These are phyloP conservation scores for Tychaedon coryphoeus DNA, from an alignment of 2,113 vertebrate species.

Conservation along the genomic window DNA sequence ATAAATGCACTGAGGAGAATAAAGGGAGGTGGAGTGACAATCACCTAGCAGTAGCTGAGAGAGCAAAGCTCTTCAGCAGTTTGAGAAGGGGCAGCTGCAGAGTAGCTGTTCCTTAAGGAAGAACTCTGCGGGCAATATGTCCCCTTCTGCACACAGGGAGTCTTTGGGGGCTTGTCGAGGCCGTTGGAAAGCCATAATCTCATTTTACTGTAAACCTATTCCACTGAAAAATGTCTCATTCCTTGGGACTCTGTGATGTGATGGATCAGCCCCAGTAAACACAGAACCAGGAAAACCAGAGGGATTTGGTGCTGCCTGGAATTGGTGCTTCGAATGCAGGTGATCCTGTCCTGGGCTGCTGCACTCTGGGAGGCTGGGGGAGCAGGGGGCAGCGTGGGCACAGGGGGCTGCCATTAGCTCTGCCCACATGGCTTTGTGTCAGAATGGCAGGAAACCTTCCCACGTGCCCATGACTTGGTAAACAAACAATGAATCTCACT, in stretches of 20 bases:
- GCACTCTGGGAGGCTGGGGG: background rate
- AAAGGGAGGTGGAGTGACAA: background rate
- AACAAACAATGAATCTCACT: background rate
- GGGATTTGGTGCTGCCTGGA: background rate
- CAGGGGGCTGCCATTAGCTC: background rate
- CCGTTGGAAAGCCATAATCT: slow-evolving; percentile 48
- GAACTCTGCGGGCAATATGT: background rate
- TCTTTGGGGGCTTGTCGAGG: background rate
- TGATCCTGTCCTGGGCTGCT: background rate
- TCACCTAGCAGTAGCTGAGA: background rate
- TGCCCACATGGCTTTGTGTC: background rate
- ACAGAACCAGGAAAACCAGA: background rate
- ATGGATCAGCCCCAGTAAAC: slow-evolving; percentile 47
- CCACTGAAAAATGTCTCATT: slow-evolving; percentile 49
- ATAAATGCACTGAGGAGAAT: background rate
- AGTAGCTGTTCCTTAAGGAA: background rate
- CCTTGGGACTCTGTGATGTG: background rate
- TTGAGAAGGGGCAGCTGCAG: background rate
- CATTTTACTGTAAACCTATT: slow-evolving; percentile 46
- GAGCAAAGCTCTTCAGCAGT: background rate
- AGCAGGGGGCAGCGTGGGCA: background rate
- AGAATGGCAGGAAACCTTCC: background rate
- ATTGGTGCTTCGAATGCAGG: background rate
- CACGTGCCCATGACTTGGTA: background rate
- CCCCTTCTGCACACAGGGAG: background rate